Base-by-base conservation (phyloP, 2,113 vertebrate species). In the Scopus umbretta region DNA sequence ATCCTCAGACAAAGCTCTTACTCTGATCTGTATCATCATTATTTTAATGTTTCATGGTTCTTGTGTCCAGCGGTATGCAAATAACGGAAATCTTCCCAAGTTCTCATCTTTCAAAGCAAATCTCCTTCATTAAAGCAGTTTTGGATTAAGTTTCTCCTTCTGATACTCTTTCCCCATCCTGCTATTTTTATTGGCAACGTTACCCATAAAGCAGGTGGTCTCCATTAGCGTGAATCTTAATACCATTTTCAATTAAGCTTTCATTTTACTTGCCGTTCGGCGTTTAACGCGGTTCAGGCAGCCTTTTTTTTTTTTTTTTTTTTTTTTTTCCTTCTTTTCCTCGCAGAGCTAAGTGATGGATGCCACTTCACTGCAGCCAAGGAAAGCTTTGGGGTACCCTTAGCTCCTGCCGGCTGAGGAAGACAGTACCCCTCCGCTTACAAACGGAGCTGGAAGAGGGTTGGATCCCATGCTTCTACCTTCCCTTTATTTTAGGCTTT, bases 381-480 rank as follows among this genome's bases (percentile, higher is more conserved):
- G 38, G 11, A 80, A 45, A 83, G 61, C 40, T 59, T 82, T 75
- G 58, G 70, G 73, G 17, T 66, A 9, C 53, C 53, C 52, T 68
- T 16, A 38, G n/a, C 74, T 86, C 65, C 58, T 91, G 43, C 32
- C 80, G 25, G 56, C 13, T 56, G 40, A 47, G 32, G 40, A 59
- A 7, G 7, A 3, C 10, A 0, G 12, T 8, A 19, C 29, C 59
- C 45, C 43, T 73, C 1, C 0, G 2, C 56, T 65, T 53, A 43
- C 43, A 20, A 56, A 16, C 3, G 2, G 43, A 79, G 40, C 61
- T 45, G 62, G 45, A 47, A 38, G 32, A 36, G 4, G 3, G 43
- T 21, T 12, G 4, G 36, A 40, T 82, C 32, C 29, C 49, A 49
- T 1, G 1, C 21, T 67, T 72, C n/a, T 66, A 68, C 18, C 22